phyloP scores from a whole-genome alignment of 2,113 vertebrate genomes.

The Nematolebias whitei region DNA sequence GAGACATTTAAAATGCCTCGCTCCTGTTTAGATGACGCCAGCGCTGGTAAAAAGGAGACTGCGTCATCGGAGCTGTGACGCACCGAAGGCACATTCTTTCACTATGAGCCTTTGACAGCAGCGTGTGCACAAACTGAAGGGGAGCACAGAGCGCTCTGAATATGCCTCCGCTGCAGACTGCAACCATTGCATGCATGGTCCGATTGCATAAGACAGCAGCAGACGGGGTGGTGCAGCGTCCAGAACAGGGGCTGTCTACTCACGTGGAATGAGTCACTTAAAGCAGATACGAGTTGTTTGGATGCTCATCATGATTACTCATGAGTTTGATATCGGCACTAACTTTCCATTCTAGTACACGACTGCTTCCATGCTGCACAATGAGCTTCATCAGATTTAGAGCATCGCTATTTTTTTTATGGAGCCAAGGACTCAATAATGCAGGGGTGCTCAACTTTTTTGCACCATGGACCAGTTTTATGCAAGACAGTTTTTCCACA shows the following conservation, averaged over 20 bases:
- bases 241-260: slow-evolving; percentile 49
- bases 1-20: slow-evolving; percentile 38
- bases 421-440: not conserved
- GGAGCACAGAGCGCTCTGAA: too few relatives aligned
- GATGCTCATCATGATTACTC: slow-evolving; percentile 25
- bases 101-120: slow-evolving; percentile 45
- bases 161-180: slow-evolving; percentile 50
- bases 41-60: slow-evolving; percentile 58
- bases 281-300: slow-evolving; percentile 13
- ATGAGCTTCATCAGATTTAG: slow-evolving; percentile 6
- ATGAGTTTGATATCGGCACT: slow-evolving; percentile 11
- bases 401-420: not conserved
- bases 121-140: slow-evolving; percentile 11
- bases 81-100: slow-evolving; percentile 59
- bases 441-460: too few relatives aligned
- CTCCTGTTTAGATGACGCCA: slow-evolving; percentile 56
- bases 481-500: too few relatives aligned
- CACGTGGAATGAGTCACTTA: slow-evolving; percentile 43
- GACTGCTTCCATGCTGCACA: slow-evolving; percentile 1
- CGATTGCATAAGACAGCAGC: slow-evolving; percentile 38
- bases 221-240: slow-evolving; percentile 14
- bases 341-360: not conserved
- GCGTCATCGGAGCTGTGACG: slow-evolving; percentile 65
- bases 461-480: too few relatives aligned
- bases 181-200: not conserved